A percentile compares a stretch with the other conserved stretches of the same genome.
phyloP scores from a whole-genome alignment of 2,113 vertebrate genomes.

The Pithys albifrons region DNA sequence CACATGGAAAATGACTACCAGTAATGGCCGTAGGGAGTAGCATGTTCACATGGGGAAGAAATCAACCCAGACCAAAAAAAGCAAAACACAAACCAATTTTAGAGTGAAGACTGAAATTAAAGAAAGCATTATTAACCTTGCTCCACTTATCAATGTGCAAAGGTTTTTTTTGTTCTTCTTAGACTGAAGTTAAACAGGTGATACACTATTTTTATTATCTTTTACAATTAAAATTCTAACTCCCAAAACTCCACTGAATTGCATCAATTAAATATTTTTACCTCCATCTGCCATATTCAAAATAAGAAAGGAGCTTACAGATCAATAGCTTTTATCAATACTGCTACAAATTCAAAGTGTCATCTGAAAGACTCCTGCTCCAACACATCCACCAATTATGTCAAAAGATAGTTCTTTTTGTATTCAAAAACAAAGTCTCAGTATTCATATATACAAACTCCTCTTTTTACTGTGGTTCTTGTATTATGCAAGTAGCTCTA shows the following conservation, averaged over 20 bases:
- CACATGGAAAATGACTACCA: neutral
- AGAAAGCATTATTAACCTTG: neutral
- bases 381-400: neutral
- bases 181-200: neutral
- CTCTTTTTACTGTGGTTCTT: neutral
- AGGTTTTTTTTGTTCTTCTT: neutral
- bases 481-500: neutral
- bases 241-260: neutral
- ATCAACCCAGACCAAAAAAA: neutral
- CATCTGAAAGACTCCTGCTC: neutral
- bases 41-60: neutral
- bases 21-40: neutral
- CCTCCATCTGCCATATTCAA: neutral
- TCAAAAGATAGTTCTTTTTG: neutral
- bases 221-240: neutral
- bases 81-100: neutral
- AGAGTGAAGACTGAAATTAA: neutral
- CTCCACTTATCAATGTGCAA: neutral
- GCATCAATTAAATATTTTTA: neutral
- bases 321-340: neutral
- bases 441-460: neutral
- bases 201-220: neutral
- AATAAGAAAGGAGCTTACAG: neutral
- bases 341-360: neutral
- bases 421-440: neutral